A percentile compares a stretch with the other conserved stretches of the same genome.
These are phyloP conservation scores for Tachycineta bicolor DNA, from an alignment of 2,113 vertebrate genomes.

Conservation along the genomic window DNA sequence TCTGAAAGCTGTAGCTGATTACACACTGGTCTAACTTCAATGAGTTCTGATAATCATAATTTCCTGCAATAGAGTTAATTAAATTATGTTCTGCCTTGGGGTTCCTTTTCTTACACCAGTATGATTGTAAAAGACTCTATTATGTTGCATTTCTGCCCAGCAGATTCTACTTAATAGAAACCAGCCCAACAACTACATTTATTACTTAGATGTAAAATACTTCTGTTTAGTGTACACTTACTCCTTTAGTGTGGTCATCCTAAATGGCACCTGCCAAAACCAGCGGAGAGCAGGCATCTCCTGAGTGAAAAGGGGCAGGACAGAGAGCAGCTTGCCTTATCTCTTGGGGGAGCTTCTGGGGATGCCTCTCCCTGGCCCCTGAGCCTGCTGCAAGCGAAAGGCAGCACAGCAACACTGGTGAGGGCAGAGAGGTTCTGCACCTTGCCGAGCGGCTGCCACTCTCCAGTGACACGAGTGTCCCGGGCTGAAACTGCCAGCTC, in stretches of 20 bases:
- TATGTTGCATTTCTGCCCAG: neutral
- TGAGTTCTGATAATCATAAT: constrained; percentile 53
- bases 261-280: neutral
- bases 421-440: neutral
- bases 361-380: fast-evolving
- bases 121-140: neutral
- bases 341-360: neutral
- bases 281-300: neutral
- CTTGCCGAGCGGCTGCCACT: fast-evolving
- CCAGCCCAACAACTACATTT: neutral
- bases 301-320: neutral
- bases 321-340: neutral
- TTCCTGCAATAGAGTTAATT: constrained; percentile 49
- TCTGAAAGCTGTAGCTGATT: constrained; percentile 55
- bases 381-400: neutral
- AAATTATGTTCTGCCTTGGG: constrained; percentile 33
- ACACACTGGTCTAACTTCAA: constrained; percentile 33
- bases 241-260: neutral
- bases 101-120: neutral
- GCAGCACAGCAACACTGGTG: fast-evolving
- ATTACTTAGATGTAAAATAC: neutral
- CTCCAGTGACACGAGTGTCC: fast-evolving
- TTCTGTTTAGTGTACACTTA: neutral
- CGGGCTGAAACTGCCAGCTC: neutral
- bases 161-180: neutral